A percentile compares a stretch with the other conserved stretches of the same genome.
These are phyloP conservation scores for Umimayanthus chanpuru DNA, from an alignment of 92 coral and sea anemone species.

Conservation along the genomic window DNA sequence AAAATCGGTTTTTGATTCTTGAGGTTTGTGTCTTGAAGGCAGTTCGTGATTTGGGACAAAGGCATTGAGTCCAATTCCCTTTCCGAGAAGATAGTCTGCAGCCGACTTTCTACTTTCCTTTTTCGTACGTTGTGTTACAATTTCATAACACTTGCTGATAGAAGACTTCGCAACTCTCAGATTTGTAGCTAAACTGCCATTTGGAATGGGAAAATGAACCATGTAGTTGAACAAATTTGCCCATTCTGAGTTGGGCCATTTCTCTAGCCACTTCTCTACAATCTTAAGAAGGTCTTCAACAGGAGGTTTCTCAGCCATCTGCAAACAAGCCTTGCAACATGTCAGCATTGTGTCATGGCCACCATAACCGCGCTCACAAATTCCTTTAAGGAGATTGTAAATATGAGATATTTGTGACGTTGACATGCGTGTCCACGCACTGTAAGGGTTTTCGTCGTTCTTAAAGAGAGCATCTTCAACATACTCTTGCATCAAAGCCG, in stretches of 20 bases:
- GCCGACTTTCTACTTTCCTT: slow-evolving; percentile 56
- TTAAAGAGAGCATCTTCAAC: slow-evolving; percentile 58
- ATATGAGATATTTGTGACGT: slow-evolving; percentile 11
- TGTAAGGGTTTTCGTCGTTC: slow-evolving; percentile 59
- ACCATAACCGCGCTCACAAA: slow-evolving; percentile 43
- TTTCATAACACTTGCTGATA: slow-evolving; percentile 40
- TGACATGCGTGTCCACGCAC: slow-evolving; percentile 53
- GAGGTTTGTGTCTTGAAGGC: slow-evolving; percentile 31
- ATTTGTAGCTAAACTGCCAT: slow-evolving; percentile 53
- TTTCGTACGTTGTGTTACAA: slow-evolving; percentile 39
- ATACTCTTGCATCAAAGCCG: slow-evolving; percentile 49
- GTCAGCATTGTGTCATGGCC: slow-evolving; percentile 57
- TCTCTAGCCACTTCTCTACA: slow-evolving; percentile 48
- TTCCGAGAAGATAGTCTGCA: slow-evolving; percentile 71
- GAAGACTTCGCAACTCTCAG: slow-evolving; percentile 43
- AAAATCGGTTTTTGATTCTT: slow-evolving; percentile 56
- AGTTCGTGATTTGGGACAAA: slow-evolving; percentile 43
- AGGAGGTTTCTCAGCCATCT: slow-evolving; percentile 48
- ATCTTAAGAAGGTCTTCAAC: slow-evolving; percentile 51
- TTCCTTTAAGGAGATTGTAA: slow-evolving; percentile 44
- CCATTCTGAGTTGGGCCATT: slow-evolving; percentile 62
- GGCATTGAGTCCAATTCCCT: slow-evolving; percentile 62
- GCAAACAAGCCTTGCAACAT: slow-evolving; percentile 63
- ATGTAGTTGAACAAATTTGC: slow-evolving; percentile 65
- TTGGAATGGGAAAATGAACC: slow-evolving; percentile 69